Percentiles rank a stretch among this genome's conserved stretches.
phyloP scores from a whole-genome alignment of 2,888 invertebrate species.

The Hermaeophaga mercurialis region DNA sequence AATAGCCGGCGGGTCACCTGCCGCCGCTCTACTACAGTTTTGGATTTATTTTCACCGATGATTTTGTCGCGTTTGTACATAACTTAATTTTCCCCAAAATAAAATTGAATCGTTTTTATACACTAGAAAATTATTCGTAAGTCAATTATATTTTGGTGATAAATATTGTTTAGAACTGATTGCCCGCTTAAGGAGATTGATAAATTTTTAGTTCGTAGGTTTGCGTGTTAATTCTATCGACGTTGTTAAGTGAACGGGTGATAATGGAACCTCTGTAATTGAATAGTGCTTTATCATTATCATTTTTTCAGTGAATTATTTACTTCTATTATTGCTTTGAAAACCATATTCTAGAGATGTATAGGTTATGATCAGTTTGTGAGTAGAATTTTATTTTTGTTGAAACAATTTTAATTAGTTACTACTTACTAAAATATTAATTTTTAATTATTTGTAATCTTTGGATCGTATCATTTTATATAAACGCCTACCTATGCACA shows the following conservation, averaged over 20 bases:
- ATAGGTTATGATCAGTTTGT: constrained; percentile 15
- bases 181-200: neutral
- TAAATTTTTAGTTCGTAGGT: neutral
- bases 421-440: no score
- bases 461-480: no score
- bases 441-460: no score
- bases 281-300: neutral
- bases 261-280: neutral
- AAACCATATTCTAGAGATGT: neutral
- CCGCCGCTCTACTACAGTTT: constrained; percentile 31
- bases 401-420: no score
- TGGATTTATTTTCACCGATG: constrained; percentile 37
- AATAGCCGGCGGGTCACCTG: constrained; percentile 42
- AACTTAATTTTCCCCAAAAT: neutral
- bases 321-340: neutral
- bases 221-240: constrained; percentile 1
- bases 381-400: constrained; percentile 4
- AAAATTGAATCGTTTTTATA: neutral
- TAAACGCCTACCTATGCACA: no score
- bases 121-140: neutral
- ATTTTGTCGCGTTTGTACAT: neutral
- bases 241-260: constrained; percentile 5
- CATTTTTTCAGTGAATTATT: neutral
- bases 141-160: constrained; percentile 2
- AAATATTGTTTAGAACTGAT: neutral